Conservation (phyloP, 1,140 invertebrate genomes). For the Bombus fervidus region DNA sequence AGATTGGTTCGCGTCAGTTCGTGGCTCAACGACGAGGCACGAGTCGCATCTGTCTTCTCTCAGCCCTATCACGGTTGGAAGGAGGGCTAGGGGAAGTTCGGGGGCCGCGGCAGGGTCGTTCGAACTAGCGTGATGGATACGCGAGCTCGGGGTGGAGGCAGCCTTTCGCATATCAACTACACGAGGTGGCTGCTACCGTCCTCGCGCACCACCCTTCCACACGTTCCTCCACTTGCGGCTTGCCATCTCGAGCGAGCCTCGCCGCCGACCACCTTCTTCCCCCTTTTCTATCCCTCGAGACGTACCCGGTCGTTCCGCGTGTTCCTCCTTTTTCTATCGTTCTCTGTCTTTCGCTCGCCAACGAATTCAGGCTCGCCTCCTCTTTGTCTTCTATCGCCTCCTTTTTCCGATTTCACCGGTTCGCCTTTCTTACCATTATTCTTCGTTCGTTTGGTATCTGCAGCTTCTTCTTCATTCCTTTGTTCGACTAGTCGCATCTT, state of each 20-base stretch:
- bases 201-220: conserved; percentile 26
- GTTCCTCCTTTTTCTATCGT: background rate
- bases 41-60: conserved; percentile 76
- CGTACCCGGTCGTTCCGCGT: background rate
- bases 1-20: conserved; percentile 75
- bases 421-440: conserved; percentile 22
- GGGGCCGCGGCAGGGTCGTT: conserved; percentile 33
- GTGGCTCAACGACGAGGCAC: conserved; percentile 74
- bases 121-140: conserved; percentile 77
- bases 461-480: background rate
- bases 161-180: conserved; percentile 76
- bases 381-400: background rate
- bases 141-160: conserved; percentile 70
- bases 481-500: background rate
- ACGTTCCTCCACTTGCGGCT: conserved; percentile 52
- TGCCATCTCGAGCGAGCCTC: conserved; percentile 22
- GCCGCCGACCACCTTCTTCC: background rate
- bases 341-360: background rate
- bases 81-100: background rate
- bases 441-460: background rate
- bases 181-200: conserved; percentile 10
- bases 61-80: conserved; percentile 51
- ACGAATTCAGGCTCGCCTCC: background rate
- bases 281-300: background rate
- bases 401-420: background rate